These are phyloP conservation scores for Dicycla oo DNA, from an alignment of 2,888 invertebrate genomes.

Conservation along the genomic window DNA sequence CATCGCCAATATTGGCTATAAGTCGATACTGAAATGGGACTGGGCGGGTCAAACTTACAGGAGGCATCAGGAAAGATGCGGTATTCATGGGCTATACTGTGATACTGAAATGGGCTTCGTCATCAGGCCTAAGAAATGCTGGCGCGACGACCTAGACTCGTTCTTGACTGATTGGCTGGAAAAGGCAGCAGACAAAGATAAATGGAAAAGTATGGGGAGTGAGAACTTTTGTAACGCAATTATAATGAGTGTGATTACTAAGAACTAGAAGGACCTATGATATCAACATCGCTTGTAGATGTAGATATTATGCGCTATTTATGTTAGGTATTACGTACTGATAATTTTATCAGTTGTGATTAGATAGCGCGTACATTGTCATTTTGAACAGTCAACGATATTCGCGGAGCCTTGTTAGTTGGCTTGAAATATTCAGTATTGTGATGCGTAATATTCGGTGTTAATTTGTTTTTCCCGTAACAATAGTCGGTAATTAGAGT, in stretches of 20 bases:
- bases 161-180: too few relatives aligned
- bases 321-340: conserved; percentile 62
- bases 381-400: conserved; percentile 67
- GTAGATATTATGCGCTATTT: conserved; percentile 61
- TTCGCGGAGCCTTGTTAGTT: conserved; percentile 49
- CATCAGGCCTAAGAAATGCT: too few relatives aligned
- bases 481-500: conserved; percentile 1
- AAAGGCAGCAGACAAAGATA: too few relatives aligned
- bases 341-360: conserved; percentile 71
- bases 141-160: too few relatives aligned
- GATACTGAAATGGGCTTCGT: too few relatives aligned
- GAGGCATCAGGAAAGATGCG: too few relatives aligned
- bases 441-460: conserved; percentile 48
- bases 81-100: too few relatives aligned
- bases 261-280: conserved; percentile 18
- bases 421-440: conserved; percentile 47
- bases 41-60: too few relatives aligned
- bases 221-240: too few relatives aligned
- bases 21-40: too few relatives aligned
- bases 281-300: conserved; percentile 50
- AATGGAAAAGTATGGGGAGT: too few relatives aligned
- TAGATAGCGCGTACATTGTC: conserved; percentile 69
- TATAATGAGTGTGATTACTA: conserved; percentile 8
- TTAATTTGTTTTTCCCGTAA: conserved; percentile 36
- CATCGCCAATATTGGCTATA: too few relatives aligned